Evolutionary conservation across 2,888 invertebrate species (phyloP).

Genomic region (Eristalis tenax): DNA sequence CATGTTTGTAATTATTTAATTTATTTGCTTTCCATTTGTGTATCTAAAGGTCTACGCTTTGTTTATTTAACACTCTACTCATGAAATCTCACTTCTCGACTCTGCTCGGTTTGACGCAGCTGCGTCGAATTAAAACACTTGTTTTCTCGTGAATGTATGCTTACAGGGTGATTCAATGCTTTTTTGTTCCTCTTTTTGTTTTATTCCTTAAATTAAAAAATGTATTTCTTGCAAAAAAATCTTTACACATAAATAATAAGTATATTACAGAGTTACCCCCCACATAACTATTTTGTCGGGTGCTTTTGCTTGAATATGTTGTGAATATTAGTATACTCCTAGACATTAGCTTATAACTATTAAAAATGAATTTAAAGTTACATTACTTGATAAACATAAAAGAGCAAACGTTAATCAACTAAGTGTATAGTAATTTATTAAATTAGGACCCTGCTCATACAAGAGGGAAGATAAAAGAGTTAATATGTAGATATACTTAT

Average conservation of each 20-base stretch:
- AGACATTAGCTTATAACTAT: slow-evolving; percentile 58
- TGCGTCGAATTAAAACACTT: slow-evolving; percentile 19
- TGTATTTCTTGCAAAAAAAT: slow-evolving; percentile 37
- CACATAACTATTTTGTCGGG: slow-evolving; percentile 42
- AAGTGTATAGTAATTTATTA: slow-evolving; percentile 38
- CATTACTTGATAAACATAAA: slow-evolving; percentile 51
- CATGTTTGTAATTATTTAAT: slow-evolving; percentile 25
- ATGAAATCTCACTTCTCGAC: slow-evolving; percentile 20
- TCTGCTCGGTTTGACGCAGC: slow-evolving; percentile 14
- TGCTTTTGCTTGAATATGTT: slow-evolving; percentile 35
- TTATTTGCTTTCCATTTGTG: slow-evolving; percentile 43
- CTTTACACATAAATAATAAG: slow-evolving; percentile 70
- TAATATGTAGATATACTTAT: neutral
- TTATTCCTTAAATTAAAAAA: slow-evolving; percentile 22
- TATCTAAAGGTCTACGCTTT: slow-evolving; percentile 55
- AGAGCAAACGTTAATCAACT: slow-evolving; percentile 41
- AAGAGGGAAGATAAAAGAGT: slow-evolving; percentile 14
- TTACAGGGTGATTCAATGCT: neutral
- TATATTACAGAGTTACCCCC: slow-evolving; percentile 63
- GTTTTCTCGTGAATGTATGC: slow-evolving; percentile 27
- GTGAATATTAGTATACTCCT: slow-evolving; percentile 59
- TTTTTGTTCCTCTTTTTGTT: neutral
- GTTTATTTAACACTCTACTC: slow-evolving; percentile 33
- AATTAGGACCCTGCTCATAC: slow-evolving; percentile 41
- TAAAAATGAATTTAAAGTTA: slow-evolving; percentile 48